A percentile compares a stretch with the other conserved stretches of the same genome.
phyloP scores from a whole-genome alignment of 2,797 vertebrate genomes.

The Helarctos malayanus region DNA sequence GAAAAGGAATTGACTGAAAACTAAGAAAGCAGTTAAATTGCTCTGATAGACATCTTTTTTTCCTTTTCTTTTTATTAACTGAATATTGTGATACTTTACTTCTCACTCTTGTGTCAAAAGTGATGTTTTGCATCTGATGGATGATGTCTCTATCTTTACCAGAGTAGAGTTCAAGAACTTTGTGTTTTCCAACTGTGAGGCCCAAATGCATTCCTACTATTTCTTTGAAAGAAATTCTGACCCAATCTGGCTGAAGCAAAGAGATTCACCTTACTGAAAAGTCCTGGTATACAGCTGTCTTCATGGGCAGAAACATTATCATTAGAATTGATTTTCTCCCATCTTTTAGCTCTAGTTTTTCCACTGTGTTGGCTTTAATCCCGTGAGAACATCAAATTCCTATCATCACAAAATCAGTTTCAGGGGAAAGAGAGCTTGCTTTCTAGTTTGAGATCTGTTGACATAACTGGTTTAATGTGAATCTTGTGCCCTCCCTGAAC shows the following conservation, averaged over 20 bases:
- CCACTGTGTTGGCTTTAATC: not conserved
- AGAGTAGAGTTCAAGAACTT: not conserved
- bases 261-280: not conserved
- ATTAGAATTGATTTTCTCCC: not conserved
- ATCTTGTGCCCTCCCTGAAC: not conserved
- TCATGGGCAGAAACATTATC: not conserved
- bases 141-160: not conserved
- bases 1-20: not conserved
- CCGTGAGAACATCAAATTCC: not conserved
- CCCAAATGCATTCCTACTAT: not conserved
- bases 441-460: not conserved
- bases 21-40: not conserved
- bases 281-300: not conserved
- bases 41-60: not conserved
- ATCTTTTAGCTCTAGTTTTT: not conserved
- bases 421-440: not conserved
- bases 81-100: not conserved
- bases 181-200: not conserved
- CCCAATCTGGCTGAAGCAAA: not conserved
- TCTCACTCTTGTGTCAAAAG: not conserved
- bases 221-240: not conserved
- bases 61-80: not conserved
- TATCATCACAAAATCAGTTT: not conserved
- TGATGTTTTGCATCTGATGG: not conserved
- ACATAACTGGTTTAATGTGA: not conserved